Base-by-base conservation (phyloP, 2,888 invertebrate species). In the Bombylius discolor region DNA sequence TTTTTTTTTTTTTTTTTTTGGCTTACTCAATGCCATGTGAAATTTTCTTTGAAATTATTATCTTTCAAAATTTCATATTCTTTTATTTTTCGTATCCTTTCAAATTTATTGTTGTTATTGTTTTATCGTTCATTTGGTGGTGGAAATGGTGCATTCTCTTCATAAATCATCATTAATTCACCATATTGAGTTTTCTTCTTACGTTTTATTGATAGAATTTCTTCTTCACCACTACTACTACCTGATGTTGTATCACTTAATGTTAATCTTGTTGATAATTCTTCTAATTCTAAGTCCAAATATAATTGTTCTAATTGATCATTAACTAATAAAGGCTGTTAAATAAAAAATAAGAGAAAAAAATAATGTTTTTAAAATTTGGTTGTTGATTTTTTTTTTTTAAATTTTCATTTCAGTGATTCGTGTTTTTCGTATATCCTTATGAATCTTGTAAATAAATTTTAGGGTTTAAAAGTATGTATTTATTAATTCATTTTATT, bases 241-340 rank as follows among this genome's bases (percentile, higher is more conserved):
- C 76, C 77, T 4, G 75, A 70, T 33, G 73, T 67, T 4, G 73
- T 74, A 62, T 79, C 79, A 58, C 79, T 79, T 13, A 80, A 65
- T 34, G 76, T 73, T 13, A 81, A 68, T 59, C 76, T 76, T 5
- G 75, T 71, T 23, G 76, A 70, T 31, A 77, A 67, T 5, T 78
- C 78, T 61, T 78, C 78, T 32, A 79, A 63, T 63, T 80, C 79
- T 69, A 82, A 70, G 64, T 83, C 82, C 23, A 78, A 64, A 63
- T 81, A 82, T 5, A 83, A 71, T 61, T 82, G 81, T 56, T 74
- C 75, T 49, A 85, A 66, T 68, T 84, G 84, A 59, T 82, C 80
- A 64, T 81, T 81, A 1, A 84, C 81, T 64, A 81, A 65, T 49
- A 72, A 65, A 1, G 84, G 80, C 76, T 84, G 72, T 52, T 55